Conservation (phyloP, 2,797 vertebrate species). For the Peromyscus aztecus region DNA sequence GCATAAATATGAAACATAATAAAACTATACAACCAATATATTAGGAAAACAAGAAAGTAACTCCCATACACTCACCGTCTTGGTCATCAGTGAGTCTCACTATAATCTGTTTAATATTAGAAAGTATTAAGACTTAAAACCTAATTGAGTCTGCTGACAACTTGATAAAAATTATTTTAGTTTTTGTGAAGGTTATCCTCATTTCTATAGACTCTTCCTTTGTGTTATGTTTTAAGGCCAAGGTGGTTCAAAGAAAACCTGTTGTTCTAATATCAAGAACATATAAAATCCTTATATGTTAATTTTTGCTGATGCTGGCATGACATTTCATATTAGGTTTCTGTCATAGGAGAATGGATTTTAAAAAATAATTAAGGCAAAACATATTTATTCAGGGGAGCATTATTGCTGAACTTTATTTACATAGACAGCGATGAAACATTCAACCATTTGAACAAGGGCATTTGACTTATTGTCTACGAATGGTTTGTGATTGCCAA, state of each 20-base stretch:
- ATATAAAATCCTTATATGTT: conserved; percentile 54
- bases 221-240: conserved; percentile 62
- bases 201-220: conserved; percentile 60
- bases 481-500: conserved; percentile 68
- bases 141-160: conserved; percentile 63
- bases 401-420: conserved; percentile 72
- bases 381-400: conserved; percentile 65
- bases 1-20: conserved; percentile 8
- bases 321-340: conserved; percentile 70
- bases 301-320: conserved; percentile 65
- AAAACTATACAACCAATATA: conserved; percentile 23
- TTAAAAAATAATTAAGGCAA: conserved; percentile 74
- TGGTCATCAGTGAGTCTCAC: neutral
- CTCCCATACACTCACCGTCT: neutral
- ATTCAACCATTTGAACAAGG: conserved; percentile 52
- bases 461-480: conserved; percentile 54
- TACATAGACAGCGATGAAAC: conserved; percentile 58
- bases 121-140: conserved; percentile 59
- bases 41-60: neutral
- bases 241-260: conserved; percentile 65
- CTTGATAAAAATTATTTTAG: conserved; percentile 25
- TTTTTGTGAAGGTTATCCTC: conserved; percentile 44
- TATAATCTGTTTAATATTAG: conserved; percentile 45
- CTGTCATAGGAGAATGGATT: conserved; percentile 66
- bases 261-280: conserved; percentile 69